Base-by-base conservation (phyloP, 1,140 invertebrate species). In the Armadillidium nasatum region DNA sequence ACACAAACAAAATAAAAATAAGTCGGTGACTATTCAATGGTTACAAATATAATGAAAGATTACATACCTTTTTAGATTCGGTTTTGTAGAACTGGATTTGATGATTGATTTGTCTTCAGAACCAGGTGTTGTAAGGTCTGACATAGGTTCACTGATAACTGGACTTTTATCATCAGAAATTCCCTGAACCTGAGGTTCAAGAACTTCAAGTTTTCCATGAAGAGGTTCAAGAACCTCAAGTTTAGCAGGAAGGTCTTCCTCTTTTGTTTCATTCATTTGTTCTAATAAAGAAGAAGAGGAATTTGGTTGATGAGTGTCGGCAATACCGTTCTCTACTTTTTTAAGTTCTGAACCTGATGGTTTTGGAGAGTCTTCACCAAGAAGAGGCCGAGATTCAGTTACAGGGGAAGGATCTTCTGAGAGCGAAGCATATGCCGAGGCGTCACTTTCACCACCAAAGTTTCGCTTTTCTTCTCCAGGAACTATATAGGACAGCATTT, bases 41-140 rank as follows among this genome's bases (percentile, higher is more conserved):
- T 6, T 33, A 33, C 6, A 33, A 33, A 33, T 33, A 33, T 33
- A 33, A 33, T 1, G 33, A 33, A 33, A 33, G 33, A 6, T 6
- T 3, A 60, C 50, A 3, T 60, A 60, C 50, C 50, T 60, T 60
- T 60, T 60, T 60, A 60, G 50, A 60, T 19, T 60, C 50, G 50
- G 50, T 60, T 60, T 60, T 60, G 50, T 60, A 60, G 50, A 60
- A 60, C 50, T 60, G 50, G 50, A 60, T 60, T 60, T 60, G 7
- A 60, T 60, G 50, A 60, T 60, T 13, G 50, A 60, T 19, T 60
- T 60, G 19, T 60, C 50, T 13, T 60, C 50, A 3, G 50, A 60
- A 60, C 50, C 50, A 3, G 50, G 50, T 15, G 50, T 60, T 13
- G 50, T 60, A 1, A 60, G 50, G 50, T 60, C 50, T 15, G 50